Base-by-base conservation (phyloP, 2,888 invertebrate species). In the Euspilapteryx auroguttella region DNA sequence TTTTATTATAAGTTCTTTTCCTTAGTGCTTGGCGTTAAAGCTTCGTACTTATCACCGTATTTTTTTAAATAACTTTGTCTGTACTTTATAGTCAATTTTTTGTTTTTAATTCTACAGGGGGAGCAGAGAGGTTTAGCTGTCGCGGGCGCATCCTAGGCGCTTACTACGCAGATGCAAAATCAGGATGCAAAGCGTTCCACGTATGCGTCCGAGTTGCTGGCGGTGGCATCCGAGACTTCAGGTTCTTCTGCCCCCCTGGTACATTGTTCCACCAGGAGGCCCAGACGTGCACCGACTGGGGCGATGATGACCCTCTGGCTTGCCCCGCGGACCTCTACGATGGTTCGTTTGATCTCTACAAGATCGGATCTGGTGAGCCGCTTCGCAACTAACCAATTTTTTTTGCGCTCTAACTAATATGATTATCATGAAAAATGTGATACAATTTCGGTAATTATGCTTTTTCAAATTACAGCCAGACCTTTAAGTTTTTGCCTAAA, bases 181-280 rank as follows among this genome's bases (percentile, higher is more conserved):
- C 90, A 15, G 86, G 87, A 52, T 92, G 92, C 63, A 91, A 91
- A 55, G 89, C 91, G 71, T 92, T 92, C 66, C 91, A 92, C 55
- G 87, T 92, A 34, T 93, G 93, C 56, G 90, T 91, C 37, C 85
- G 88, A 49, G 86, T 89, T 22, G 86, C 89, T 21, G 91, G 90
- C 39, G 81, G 86, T 26, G 86, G 86, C 45, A 78, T 88, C 33
- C 81, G 87, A 56, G 88, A 89, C 69, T 89, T 85, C 79, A 83
- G 90, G 49, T 93, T 93, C 75, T 81, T 91, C 54, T 93, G 92
- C 51, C 92, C 92, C 21, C 92, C 93, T 43, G 88, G 89, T 41
- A 93, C 93, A 2, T 84, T 91, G 38, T 94, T 94, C 69, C 92
- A 94, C 63, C 92, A 93, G 56, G 91, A 92, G 55, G 89, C 90